phyloP scores from a whole-genome alignment of 2,113 vertebrate species.

The Coptodon rendalli region DNA sequence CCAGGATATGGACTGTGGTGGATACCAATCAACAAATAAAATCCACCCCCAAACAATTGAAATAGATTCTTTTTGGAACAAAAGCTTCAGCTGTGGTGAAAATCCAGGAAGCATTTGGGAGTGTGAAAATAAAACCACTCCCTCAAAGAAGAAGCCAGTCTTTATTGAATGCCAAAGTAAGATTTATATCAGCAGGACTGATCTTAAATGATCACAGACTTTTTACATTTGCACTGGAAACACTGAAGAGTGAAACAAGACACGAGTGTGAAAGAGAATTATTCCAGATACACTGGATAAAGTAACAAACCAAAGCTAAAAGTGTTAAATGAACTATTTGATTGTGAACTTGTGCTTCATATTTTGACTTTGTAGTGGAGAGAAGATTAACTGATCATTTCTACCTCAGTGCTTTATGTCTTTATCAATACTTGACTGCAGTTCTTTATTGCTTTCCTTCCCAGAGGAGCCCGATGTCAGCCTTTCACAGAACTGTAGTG shows the following conservation, averaged over 20 bases:
- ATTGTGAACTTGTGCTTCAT: neutral
- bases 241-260: neutral
- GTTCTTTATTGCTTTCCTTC: neutral
- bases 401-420: neutral
- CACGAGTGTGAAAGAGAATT: neutral
- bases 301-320: neutral
- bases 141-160: no score
- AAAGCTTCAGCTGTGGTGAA: no score
- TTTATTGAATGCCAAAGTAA: neutral
- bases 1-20: no score
- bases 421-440: neutral
- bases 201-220: neutral
- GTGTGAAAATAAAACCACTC: no score
- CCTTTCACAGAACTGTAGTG: neutral
- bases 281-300: neutral
- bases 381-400: neutral
- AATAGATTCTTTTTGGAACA: no score
- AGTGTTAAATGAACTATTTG: neutral
- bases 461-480: fast-evolving
- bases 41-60: fast-evolving
- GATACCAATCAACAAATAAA: no score
- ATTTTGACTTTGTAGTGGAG: neutral
- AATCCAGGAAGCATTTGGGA: no score
- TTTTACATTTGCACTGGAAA: neutral
- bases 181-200: neutral